Conservation (phyloP, 2,797 vertebrate species). For the Anniella stebbinsi region DNA sequence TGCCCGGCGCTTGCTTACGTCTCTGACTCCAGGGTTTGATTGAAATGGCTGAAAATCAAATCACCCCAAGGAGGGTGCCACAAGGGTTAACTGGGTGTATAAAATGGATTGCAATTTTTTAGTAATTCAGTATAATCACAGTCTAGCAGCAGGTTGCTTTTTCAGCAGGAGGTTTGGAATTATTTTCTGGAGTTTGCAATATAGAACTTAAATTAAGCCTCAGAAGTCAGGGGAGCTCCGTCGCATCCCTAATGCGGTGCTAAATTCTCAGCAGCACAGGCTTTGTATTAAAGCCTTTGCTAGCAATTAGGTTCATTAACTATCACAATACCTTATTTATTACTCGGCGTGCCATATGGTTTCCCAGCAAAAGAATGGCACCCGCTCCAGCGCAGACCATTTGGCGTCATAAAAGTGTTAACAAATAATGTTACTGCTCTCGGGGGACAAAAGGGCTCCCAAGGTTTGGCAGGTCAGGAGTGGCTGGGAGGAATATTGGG, state of each 20-base stretch:
- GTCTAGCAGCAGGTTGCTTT: conserved; percentile 88
- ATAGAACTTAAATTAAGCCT: conserved; percentile 91
- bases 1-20: conserved; percentile 34
- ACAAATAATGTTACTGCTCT: conserved; percentile 88
- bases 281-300: conserved; percentile 86
- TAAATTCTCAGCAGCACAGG: conserved; percentile 88
- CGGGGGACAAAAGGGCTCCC: conserved; percentile 82
- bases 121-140: conserved; percentile 90
- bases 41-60: neutral
- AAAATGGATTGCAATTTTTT: conserved; percentile 88
- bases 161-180: conserved; percentile 89
- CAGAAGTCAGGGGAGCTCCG: conserved; percentile 86
- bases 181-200: conserved; percentile 91
- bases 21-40: neutral
- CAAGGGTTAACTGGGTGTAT: conserved; percentile 85
- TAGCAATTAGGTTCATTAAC: conserved; percentile 90
- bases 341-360: conserved; percentile 86
- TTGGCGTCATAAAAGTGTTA: conserved; percentile 89
- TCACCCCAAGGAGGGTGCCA: conserved; percentile 51
- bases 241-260: conserved; percentile 86
- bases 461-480: conserved; percentile 79
- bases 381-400: conserved; percentile 85
- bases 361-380: conserved; percentile 86
- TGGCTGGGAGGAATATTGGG: conserved; percentile 78
- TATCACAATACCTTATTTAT: conserved; percentile 91